Percentiles rank a stretch among this genome's conserved stretches.
Evolutionary conservation across 1,140 invertebrate genomes (phyloP).

Genomic region (Colletes gigas): DNA sequence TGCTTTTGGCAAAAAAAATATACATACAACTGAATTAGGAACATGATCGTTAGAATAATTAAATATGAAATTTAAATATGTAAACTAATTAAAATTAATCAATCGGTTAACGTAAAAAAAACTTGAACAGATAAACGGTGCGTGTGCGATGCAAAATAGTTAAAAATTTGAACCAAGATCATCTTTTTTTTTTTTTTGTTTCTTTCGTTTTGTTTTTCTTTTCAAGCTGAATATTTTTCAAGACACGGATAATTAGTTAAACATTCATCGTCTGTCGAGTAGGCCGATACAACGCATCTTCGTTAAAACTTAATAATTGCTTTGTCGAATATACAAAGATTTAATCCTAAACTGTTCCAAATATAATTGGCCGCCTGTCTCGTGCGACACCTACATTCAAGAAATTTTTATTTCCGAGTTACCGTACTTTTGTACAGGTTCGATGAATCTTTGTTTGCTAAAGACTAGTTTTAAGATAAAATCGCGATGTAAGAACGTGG

Average conservation of each 20-base stretch:
- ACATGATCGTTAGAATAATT: conserved; percentile 18
- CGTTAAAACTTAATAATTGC: conserved; percentile 19
- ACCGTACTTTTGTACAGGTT: neutral
- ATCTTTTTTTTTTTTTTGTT: no score
- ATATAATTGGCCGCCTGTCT: conserved; percentile 31
- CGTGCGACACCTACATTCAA: neutral
- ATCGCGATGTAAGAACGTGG: conserved; percentile 17
- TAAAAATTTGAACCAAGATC: no score
- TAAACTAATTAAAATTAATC: neutral
- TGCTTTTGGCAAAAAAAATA: neutral
- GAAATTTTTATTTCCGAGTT: neutral
- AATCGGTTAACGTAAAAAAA: neutral
- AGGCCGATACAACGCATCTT: neutral
- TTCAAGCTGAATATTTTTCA: neutral
- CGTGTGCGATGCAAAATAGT: no score
- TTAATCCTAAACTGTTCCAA: conserved; percentile 20
- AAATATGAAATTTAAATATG: neutral
- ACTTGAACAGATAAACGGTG: neutral
- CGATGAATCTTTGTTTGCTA: neutral
- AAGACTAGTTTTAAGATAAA: conserved; percentile 37
- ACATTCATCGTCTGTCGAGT: neutral
- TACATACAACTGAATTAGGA: conserved; percentile 24
- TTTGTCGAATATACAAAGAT: neutral
- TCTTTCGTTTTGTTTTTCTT: no score
- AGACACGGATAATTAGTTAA: neutral